Conservation (phyloP, 2,113 vertebrate species). For the Archilochus colubris region DNA sequence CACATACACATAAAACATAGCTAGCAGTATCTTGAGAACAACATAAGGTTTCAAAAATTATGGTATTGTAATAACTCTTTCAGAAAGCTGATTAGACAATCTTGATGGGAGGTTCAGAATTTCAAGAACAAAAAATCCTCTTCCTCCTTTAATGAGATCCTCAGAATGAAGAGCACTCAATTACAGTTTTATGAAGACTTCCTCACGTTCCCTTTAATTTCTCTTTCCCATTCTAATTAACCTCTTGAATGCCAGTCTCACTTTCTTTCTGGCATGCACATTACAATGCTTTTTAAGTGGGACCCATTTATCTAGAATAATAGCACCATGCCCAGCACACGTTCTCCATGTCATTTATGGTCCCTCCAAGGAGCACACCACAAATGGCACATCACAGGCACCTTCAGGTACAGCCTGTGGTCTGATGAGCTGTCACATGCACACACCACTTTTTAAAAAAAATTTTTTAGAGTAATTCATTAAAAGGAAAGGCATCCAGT, state of each 20-base stretch:
- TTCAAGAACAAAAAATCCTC: slow-evolving; percentile 57
- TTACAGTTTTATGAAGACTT: slow-evolving; percentile 61
- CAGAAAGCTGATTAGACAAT: slow-evolving; percentile 66
- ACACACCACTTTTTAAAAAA: neutral
- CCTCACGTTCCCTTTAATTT: slow-evolving; percentile 66
- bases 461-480: too few relatives aligned
- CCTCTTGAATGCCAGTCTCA: slow-evolving; percentile 63
- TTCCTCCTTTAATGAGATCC: slow-evolving; percentile 68
- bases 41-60: slow-evolving; percentile 37
- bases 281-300: neutral
- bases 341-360: rapidly evolving
- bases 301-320: neutral
- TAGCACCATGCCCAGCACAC: neutral
- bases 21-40: neutral
- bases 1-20: neutral
- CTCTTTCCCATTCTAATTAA: slow-evolving; percentile 71
- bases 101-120: slow-evolving; percentile 63
- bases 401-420: neutral
- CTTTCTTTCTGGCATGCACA: slow-evolving; percentile 3
- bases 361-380: rapidly evolving
- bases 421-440: neutral
- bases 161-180: slow-evolving; percentile 63
- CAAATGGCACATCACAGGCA: rapidly evolving
- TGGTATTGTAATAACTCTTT: slow-evolving; percentile 47
- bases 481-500: neutral